A percentile compares a stretch with the other conserved stretches of the same genome.
Conservation (phyloP, 2,888 invertebrate species). For the Neelides folsomi region DNA sequence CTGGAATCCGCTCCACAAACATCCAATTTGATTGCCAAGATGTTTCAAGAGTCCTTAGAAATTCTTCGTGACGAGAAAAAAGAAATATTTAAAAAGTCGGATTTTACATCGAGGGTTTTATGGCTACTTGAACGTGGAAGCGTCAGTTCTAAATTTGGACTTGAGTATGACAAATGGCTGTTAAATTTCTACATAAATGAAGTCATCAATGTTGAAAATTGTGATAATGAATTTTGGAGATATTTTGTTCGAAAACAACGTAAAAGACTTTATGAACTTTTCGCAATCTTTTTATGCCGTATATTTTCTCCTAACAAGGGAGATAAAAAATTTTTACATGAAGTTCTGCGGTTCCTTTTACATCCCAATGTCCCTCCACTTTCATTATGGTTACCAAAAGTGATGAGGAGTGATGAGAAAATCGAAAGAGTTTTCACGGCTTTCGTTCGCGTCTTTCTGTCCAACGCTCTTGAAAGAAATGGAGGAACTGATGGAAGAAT, state of each 20-base stretch:
- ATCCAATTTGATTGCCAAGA: conserved; percentile 19
- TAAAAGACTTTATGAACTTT: conserved; percentile 22
- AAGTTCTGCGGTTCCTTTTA: conserved; percentile 17
- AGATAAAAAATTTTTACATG: conserved; percentile 24
- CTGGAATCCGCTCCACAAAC: conserved; percentile 26
- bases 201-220: conserved; percentile 25
- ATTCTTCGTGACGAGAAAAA: conserved; percentile 17
- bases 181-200: conserved; percentile 24
- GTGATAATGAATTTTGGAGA: conserved; percentile 27
- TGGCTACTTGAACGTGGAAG: conserved; percentile 26
- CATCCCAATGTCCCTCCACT: conserved; percentile 16
- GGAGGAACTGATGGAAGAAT: conserved; percentile 10
- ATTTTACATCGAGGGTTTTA: conserved; percentile 18
- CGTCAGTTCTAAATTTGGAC: conserved; percentile 17
- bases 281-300: conserved; percentile 26
- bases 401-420: conserved; percentile 23
- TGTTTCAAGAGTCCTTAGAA: conserved; percentile 24
- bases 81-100: conserved; percentile 14
- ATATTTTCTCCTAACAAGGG: conserved; percentile 22
- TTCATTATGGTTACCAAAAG: conserved; percentile 27
- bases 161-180: conserved; percentile 30
- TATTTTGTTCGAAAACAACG: conserved; percentile 28
- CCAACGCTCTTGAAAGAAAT: conserved; percentile 16
- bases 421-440: conserved; percentile 30
- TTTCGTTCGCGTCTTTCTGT: conserved; percentile 28